Conservation (phyloP, 2,113 vertebrate genomes). For the Tragelaphus buxtoni region DNA sequence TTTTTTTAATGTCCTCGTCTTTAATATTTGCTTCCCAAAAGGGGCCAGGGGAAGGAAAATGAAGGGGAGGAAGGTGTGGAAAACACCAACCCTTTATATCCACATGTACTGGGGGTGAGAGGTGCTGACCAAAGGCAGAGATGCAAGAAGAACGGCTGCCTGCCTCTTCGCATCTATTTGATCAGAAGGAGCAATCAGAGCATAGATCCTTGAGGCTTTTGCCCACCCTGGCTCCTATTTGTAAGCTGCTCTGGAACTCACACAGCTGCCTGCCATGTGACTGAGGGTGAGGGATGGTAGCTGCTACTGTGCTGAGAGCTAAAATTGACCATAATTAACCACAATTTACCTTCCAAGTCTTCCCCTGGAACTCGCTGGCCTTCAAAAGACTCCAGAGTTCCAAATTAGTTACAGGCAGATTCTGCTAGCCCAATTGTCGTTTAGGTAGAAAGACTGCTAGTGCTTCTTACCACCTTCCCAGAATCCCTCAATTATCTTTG, state of each 20-base stretch:
- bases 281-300: neutral
- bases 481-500: neutral
- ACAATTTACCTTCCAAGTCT: neutral
- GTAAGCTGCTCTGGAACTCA: neutral
- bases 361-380: neutral
- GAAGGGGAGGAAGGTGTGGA: neutral
- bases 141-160: neutral
- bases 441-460: neutral
- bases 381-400: neutral
- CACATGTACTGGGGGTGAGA: too few species aligned
- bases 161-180: neutral
- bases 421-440: neutral
- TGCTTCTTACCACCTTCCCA: neutral
- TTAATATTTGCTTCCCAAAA: neutral
- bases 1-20: neutral
- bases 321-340: conserved; percentile 6
- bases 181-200: neutral
- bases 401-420: neutral
- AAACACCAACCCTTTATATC: neutral
- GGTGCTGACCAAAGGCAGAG: neutral
- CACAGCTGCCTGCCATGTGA: neutral
- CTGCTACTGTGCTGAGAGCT: neutral
- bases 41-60: neutral
- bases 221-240: neutral
- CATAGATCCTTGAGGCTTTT: neutral